phyloP scores from a whole-genome alignment of 2,113 vertebrate species.

The Cervus canadensis region DNA sequence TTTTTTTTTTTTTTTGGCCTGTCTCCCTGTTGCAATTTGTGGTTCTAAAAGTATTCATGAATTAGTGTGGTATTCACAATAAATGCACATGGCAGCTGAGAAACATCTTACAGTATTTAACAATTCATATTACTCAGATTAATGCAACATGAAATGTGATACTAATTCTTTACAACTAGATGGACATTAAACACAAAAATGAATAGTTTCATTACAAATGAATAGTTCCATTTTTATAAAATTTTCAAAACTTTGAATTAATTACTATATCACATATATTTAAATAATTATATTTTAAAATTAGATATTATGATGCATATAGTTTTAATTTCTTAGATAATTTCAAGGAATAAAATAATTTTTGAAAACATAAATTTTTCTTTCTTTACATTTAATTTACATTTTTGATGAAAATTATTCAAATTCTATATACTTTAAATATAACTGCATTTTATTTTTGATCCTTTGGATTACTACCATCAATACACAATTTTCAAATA shows the following conservation, averaged over 20 bases:
- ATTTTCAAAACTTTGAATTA: not conserved
- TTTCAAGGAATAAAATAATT: not conserved
- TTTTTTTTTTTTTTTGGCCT: not conserved
- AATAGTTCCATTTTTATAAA: not conserved
- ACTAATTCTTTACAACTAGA: not conserved
- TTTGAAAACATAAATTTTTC: not conserved
- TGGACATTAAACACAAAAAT: not conserved
- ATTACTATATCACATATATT: not conserved
- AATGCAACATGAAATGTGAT: not conserved
- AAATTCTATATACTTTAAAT: not conserved
- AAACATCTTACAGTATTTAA: not conserved
- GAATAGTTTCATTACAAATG: not conserved
- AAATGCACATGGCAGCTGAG: not conserved
- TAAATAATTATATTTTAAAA: constrained; percentile 24
- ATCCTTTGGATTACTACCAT: not conserved
- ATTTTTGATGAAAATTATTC: not conserved
- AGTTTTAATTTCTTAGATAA: not conserved
- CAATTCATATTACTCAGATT: not conserved
- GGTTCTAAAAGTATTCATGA: constrained; percentile 31
- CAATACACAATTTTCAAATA: not conserved
- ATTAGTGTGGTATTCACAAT: not conserved
- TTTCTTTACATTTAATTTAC: not conserved
- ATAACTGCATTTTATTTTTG: not conserved
- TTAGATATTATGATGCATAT: not conserved
- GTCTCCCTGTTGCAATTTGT: constrained; percentile 1